Percentiles rank a stretch among this genome's conserved stretches.
Conservation (phyloP, 2,113 vertebrate species). For the Eupsittula cactorum region DNA sequence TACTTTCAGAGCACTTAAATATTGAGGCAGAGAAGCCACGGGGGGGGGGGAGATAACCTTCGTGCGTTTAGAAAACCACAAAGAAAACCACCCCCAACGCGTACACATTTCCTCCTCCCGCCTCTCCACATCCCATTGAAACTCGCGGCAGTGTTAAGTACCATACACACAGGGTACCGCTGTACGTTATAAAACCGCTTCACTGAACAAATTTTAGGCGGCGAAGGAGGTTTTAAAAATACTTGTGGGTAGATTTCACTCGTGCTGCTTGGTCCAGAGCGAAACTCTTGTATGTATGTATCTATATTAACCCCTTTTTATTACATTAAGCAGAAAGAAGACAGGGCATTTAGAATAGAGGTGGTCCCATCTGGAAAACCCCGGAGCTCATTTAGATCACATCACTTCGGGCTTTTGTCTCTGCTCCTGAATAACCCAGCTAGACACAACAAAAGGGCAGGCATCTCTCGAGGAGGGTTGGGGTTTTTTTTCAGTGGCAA, state of each 20-base stretch:
- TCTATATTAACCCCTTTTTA: background rate
- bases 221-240: background rate
- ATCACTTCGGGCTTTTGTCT: slow-evolving; percentile 90
- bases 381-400: slow-evolving; percentile 91
- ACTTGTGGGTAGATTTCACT: background rate
- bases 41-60: background rate
- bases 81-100: background rate
- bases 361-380: slow-evolving; percentile 94
- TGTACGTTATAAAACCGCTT: background rate
- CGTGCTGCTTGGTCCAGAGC: background rate
- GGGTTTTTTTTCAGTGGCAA: slow-evolving; percentile 13
- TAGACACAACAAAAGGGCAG: slow-evolving; percentile 75
- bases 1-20: background rate
- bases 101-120: slow-evolving; percentile 21
- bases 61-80: slow-evolving; percentile 14
- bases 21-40: background rate
- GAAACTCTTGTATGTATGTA: background rate
- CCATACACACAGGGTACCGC: background rate
- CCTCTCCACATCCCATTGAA: slow-evolving; percentile 27
- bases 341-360: slow-evolving; percentile 59
- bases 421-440: slow-evolving; percentile 79
- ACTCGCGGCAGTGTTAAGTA: background rate
- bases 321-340: slow-evolving; percentile 50
- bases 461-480: slow-evolving; percentile 57
- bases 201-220: background rate